A percentile compares a stretch with the other conserved stretches of the same genome.
Evolutionary conservation across 35 echinoderm and acorn worm species (phyloP).

Genomic region (Stichopus chloronotus): DNA sequence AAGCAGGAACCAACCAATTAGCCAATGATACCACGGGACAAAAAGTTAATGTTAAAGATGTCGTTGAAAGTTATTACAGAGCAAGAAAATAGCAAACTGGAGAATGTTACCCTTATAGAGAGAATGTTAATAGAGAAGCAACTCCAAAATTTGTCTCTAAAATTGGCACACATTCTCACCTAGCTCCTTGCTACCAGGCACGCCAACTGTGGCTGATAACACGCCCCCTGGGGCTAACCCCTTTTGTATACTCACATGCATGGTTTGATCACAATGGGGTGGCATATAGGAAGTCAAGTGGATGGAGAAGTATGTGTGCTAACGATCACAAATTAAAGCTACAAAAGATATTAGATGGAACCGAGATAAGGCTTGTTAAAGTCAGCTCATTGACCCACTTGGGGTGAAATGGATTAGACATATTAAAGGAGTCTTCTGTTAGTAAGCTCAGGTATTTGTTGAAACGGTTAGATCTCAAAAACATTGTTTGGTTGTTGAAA

Average conservation of each 20-base stretch:
- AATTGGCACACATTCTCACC: neutral
- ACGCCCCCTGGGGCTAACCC: conserved; percentile 31
- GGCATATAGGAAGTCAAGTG: conserved; percentile 26
- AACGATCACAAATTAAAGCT: conserved; percentile 26
- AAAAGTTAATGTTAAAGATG: no score
- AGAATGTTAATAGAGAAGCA: neutral
- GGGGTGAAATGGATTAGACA: conserved; percentile 3
- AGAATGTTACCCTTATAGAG: no score
- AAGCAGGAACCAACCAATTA: no score
- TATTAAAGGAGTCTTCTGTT: neutral
- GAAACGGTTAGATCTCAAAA: no score
- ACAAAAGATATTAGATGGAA: conserved; percentile 17
- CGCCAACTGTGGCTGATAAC: neutral
- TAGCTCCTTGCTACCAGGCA: neutral
- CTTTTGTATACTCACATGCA: conserved; percentile 13
- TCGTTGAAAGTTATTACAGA: no score
- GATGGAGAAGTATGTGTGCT: conserved; percentile 1
- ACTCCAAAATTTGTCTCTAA: neutral
- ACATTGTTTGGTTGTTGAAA: no score
- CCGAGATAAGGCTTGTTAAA: neutral
- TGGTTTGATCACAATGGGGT: conserved; percentile 42
- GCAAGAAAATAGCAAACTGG: no score
- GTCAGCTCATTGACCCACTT: neutral
- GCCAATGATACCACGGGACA: no score
- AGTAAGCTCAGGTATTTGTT: no score